Evolutionary conservation across 2,113 vertebrate species (phyloP).

Genomic region (Proteles cristata): DNA sequence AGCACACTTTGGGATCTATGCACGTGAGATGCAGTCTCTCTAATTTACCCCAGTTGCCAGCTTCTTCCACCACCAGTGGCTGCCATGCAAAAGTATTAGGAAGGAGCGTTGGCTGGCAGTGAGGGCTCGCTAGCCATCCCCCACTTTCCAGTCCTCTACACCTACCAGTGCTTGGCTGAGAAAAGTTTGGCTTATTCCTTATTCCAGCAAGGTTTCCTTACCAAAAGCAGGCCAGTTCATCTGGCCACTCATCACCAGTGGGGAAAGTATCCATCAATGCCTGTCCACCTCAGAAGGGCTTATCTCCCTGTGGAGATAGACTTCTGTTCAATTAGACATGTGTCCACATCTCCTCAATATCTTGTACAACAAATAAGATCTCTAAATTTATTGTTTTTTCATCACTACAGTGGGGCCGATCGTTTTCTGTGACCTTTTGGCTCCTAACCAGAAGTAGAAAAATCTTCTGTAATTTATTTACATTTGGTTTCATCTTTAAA

Average conservation of each 20-base stretch:
- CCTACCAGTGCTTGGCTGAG: background rate
- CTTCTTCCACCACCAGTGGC: background rate
- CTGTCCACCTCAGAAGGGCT: background rate
- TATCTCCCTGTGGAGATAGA: background rate
- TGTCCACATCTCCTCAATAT: background rate
- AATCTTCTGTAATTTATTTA: background rate
- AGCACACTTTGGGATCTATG: background rate
- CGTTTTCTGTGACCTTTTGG: background rate
- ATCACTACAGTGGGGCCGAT: background rate
- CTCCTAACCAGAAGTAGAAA: background rate
- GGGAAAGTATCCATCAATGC: background rate
- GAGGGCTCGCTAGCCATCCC: background rate
- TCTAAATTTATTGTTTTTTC: background rate
- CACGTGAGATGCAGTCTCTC: background rate
- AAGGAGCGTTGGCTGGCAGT: background rate
- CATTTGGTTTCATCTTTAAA: background rate
- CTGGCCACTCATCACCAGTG: too few species aligned
- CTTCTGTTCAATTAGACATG: background rate
- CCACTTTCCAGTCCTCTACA: background rate
- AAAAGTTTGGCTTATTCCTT: background rate
- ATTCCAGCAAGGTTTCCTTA: background rate
- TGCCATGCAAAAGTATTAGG: background rate
- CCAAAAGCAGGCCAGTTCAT: background rate
- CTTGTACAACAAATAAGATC: background rate
- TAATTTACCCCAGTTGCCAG: background rate